phyloP scores from a whole-genome alignment of 2,113 vertebrate species.

The Apteryx owenii region DNA sequence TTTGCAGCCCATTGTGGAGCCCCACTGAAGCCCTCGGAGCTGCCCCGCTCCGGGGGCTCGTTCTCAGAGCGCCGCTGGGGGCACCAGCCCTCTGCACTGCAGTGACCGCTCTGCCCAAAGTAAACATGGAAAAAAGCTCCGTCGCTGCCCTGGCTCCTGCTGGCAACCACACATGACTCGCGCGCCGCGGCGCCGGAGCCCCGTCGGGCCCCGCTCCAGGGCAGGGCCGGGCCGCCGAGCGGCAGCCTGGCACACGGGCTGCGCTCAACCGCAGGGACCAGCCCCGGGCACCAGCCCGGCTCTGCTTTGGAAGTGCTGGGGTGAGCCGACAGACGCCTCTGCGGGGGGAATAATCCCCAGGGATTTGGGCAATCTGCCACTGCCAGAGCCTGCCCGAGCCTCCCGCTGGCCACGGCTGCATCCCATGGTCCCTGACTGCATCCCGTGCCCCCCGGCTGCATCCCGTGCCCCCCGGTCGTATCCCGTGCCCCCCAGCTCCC shows the following conservation, averaged over 20 bases:
- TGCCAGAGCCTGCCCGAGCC: too few species aligned
- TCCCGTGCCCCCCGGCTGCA: not conserved
- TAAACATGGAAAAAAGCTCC: not conserved
- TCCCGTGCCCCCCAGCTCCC: not conserved
- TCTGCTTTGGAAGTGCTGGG: not conserved
- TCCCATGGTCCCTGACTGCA: too few species aligned
- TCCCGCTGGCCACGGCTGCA: too few species aligned
- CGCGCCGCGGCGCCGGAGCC: too few species aligned
- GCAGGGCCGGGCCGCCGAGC: too few species aligned
- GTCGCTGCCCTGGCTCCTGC: not conserved
- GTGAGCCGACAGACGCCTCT: not conserved
- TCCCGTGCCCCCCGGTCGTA: not conserved
- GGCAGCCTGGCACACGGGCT: too few species aligned
- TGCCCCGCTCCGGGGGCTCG: conserved; percentile 40
- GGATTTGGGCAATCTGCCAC: not conserved
- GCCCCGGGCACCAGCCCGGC: rapidly evolving
- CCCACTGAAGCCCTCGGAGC: conserved; percentile 38
- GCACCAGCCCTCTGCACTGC: not conserved
- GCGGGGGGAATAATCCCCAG: not conserved
- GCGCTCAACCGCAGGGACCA: too few species aligned
- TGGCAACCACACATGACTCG: too few species aligned
- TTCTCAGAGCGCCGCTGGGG: conserved; percentile 12
- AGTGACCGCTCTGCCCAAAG: not conserved
- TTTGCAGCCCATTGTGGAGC: conserved; percentile 18
- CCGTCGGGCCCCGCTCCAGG: too few species aligned